Conservation (phyloP, 2,797 vertebrate genomes). For the Synaphobranchus kaupii region DNA sequence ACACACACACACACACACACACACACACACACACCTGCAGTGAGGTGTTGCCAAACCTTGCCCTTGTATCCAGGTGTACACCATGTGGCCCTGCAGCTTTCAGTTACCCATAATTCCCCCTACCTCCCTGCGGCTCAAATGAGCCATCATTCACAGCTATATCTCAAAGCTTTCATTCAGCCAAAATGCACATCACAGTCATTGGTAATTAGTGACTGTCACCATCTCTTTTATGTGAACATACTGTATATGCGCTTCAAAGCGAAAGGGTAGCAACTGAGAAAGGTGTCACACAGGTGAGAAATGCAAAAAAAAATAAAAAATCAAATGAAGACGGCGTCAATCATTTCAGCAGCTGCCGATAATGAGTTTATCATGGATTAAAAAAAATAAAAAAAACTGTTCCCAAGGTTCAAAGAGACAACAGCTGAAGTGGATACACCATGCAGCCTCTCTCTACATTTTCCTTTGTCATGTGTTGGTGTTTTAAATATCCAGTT, state of each 20-base stretch:
- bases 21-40: too few species aligned
- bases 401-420: not conserved
- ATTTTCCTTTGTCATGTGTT: not conserved
- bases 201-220: not conserved
- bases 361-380: not conserved
- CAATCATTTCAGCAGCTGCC: not conserved
- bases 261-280: not conserved
- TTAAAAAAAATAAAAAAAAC: not conserved
- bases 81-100: not conserved
- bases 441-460: not conserved
- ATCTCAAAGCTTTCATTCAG: not conserved
- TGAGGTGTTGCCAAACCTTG: too few species aligned
- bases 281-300: not conserved
- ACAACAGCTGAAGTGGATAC: not conserved
- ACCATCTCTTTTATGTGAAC: not conserved
- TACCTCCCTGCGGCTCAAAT: not conserved
- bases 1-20: too few species aligned
- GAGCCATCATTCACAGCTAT: too few species aligned
- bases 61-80: too few species aligned
- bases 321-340: not conserved
- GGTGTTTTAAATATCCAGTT: not conserved
- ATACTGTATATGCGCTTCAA: not conserved
- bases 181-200: not conserved
- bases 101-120: not conserved
- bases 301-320: not conserved